Percentiles rank a stretch among this genome's conserved stretches.
These are phyloP conservation scores for Mustela lutreola DNA, from an alignment of 2,113 vertebrate genomes.

Conservation along the genomic window DNA sequence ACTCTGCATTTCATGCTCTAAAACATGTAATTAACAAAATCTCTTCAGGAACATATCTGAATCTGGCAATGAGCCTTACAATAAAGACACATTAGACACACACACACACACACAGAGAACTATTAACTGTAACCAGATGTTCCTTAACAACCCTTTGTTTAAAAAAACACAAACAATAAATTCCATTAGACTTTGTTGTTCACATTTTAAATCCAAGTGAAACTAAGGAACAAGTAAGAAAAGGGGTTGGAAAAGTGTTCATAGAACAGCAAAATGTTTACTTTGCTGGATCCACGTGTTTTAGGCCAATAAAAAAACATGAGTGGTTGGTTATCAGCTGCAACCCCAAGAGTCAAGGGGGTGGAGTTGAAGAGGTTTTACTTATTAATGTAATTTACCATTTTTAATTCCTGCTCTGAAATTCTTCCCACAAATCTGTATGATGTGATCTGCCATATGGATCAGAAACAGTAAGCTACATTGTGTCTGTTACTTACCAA, in stretches of 20 bases:
- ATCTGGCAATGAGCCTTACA: constrained; percentile 35
- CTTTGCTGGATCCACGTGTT: neutral
- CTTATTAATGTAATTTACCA: constrained; percentile 65
- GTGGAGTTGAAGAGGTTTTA: constrained; percentile 43
- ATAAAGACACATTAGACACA: neutral
- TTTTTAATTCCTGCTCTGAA: constrained; percentile 66
- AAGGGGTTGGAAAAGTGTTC: constrained; percentile 21
- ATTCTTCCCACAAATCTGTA: constrained; percentile 40
- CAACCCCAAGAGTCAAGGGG: constrained; percentile 49
- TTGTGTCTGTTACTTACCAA: constrained; percentile 30
- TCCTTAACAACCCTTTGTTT: constrained; percentile 69
- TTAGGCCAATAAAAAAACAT: neutral
- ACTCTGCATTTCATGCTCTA: neutral
- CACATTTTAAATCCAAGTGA: constrained; percentile 63
- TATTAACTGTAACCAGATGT: constrained; percentile 75
- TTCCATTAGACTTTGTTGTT: constrained; percentile 60
- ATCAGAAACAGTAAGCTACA: constrained; percentile 40
- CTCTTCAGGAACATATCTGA: constrained; percentile 31
- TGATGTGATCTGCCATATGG: neutral
- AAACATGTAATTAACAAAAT: constrained; percentile 49
- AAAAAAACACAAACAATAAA: constrained; percentile 69
- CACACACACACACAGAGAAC: neutral
- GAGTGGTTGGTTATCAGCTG: constrained; percentile 40
- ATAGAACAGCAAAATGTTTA: neutral
- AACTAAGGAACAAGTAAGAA: constrained; percentile 31